phyloP scores from a whole-genome alignment of 2,888 invertebrate genomes.

The Parelbella ahira region DNA sequence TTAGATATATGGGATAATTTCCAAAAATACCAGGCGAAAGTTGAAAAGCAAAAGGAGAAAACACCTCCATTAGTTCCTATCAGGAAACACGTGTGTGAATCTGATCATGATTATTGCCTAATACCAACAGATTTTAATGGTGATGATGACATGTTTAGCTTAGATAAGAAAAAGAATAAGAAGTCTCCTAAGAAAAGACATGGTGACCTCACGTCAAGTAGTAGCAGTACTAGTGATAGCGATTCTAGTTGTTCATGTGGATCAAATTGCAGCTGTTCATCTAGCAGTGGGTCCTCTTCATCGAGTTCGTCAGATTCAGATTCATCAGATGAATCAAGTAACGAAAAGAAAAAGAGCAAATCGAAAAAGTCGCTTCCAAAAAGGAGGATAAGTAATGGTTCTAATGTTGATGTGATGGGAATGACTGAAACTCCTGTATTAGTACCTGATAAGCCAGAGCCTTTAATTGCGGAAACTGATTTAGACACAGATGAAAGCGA shows the following conservation, averaged over 20 bases:
- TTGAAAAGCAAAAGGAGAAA: slow-evolving; percentile 78
- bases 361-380: slow-evolving; percentile 60
- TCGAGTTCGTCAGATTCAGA: slow-evolving; percentile 80
- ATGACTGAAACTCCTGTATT: slow-evolving; percentile 70
- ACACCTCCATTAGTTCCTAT: slow-evolving; percentile 70
- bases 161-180: slow-evolving; percentile 71
- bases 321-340: slow-evolving; percentile 63
- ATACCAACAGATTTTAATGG: slow-evolving; percentile 70
- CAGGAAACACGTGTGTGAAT: slow-evolving; percentile 80
- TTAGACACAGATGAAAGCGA: slow-evolving; percentile 92
- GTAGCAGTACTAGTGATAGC: slow-evolving; percentile 88
- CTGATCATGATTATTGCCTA: slow-evolving; percentile 89
- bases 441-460: slow-evolving; percentile 76
- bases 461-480: slow-evolving; percentile 88
- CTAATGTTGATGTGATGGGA: slow-evolving; percentile 77
- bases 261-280: slow-evolving; percentile 90
- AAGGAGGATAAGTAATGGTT: slow-evolving; percentile 66
- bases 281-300: slow-evolving; percentile 85
- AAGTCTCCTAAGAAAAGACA: slow-evolving; percentile 73
- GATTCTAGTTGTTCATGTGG: slow-evolving; percentile 90
- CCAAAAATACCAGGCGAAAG: slow-evolving; percentile 86
- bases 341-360: slow-evolving; percentile 68
- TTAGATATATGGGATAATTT: slow-evolving; percentile 89
- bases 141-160: slow-evolving; percentile 61
- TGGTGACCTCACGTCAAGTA: slow-evolving; percentile 83